Evolutionary conservation across 2,888 invertebrate genomes (phyloP), one percentile per base, ranked within the genome.

Genomic region (Protonemura montana): DNA sequence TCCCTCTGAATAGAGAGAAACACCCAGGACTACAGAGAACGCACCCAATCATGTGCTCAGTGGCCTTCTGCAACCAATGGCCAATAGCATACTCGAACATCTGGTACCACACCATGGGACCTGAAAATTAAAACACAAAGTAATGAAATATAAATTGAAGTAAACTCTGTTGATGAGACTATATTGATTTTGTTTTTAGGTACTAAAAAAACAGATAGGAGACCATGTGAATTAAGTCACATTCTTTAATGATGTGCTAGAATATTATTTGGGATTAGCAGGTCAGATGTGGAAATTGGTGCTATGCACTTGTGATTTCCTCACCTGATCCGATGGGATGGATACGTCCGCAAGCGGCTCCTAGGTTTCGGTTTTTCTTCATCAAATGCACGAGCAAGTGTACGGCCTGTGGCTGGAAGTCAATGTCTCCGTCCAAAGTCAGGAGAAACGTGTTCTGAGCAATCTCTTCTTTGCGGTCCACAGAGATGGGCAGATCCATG

Each of bases 11-110:
- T 59, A 98, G 92, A 0, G 97, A 97, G 92, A 98, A 98, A 91
- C 98, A 98, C 2, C 98, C 98, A 6, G 97, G 97, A 90, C 97
- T 96, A 91, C 98, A 98, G 27, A 98, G 94, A 0, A 98, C 98
- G 91, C 97, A 97, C 16, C 97, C 97, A 88, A 97, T 96, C 90
- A 97, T 95, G 91, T 98, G 97, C 90, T 98, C 98, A 0, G 97
- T 97, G 10, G 97, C 96, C 91, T 98, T 98, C 91, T 97, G 97
- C 89, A 98, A 93, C 98, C 98, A 98, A 93, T 98, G 97, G 3
- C 97, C 97, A 88, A 98, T 95, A 0, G 97, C 97, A 90, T 98
- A 98, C 90, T 98, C 98, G 90, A 98, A 98, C 90, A 95, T 95
- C 91, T 97, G 97, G 90, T 96, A 96, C 96, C 96, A 97, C 2